phyloP scores from a whole-genome alignment of 2,888 invertebrate genomes.

The Machimus atricapillus region DNA sequence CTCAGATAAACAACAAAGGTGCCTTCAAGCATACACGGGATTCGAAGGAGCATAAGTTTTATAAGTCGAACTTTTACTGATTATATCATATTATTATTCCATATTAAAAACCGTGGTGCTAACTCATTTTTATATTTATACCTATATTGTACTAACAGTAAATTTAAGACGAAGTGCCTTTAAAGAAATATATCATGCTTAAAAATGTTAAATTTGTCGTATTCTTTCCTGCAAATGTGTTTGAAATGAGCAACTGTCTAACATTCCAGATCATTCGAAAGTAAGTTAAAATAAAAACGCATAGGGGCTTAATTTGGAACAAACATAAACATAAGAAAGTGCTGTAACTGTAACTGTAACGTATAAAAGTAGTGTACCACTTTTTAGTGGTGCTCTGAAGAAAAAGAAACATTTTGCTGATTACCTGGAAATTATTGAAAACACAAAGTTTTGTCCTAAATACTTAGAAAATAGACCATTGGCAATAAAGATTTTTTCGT shows the following conservation, averaged over 20 bases:
- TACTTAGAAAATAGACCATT: too few relatives aligned
- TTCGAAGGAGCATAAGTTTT: constrained; percentile 85
- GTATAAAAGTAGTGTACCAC: too few relatives aligned
- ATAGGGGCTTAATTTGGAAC: too few relatives aligned
- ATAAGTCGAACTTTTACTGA: constrained; percentile 61
- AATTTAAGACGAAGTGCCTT: background rate
- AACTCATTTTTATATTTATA: constrained; percentile 10
- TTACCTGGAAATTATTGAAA: too few relatives aligned
- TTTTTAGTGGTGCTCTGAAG: too few relatives aligned
- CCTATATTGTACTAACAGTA: constrained; percentile 18
- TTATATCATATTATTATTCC: background rate
- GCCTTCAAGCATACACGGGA: constrained; percentile 86
- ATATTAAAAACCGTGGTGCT: background rate
- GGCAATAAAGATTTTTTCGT: too few relatives aligned
- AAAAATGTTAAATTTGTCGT: background rate
- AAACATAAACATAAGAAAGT: too few relatives aligned
- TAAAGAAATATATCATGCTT: background rate
- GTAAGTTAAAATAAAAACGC: too few relatives aligned
- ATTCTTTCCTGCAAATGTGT: background rate
- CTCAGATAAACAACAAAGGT: constrained; percentile 77
- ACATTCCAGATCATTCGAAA: too few relatives aligned
- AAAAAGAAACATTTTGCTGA: too few relatives aligned
- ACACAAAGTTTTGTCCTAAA: too few relatives aligned
- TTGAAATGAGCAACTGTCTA: background rate
- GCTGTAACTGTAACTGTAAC: too few relatives aligned